Conservation (phyloP, 23 tunicate species). For the Botrylloides violaceus region DNA sequence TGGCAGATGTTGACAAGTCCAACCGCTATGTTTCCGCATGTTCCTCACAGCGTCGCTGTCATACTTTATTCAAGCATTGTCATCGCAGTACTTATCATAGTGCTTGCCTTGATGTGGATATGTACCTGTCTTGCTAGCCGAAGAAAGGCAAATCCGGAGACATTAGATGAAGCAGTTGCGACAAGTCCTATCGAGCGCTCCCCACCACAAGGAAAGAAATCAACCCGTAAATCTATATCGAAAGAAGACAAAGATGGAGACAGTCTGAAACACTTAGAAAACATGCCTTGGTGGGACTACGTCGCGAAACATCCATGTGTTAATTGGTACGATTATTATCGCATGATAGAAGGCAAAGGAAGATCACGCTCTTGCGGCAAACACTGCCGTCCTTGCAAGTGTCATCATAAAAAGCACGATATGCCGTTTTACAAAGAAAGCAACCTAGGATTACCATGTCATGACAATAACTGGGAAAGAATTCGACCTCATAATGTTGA, state of each 20-base stretch:
- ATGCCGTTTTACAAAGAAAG: neutral
- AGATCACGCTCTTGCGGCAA: constrained; percentile 1
- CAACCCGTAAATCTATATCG: neutral
- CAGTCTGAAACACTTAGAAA: constrained; percentile 10
- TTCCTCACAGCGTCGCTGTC: constrained; percentile 6
- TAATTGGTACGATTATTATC: constrained; percentile 26
- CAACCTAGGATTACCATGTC: neutral
- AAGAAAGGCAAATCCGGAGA: neutral
- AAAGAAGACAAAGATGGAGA: neutral
- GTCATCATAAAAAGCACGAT: neutral
- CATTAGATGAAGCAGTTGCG: neutral
- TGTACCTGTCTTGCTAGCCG: neutral
- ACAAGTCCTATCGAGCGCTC: neutral
- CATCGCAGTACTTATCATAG: neutral
- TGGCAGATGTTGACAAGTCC: neutral
- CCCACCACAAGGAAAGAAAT: neutral
- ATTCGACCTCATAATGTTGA: neutral
- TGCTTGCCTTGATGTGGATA: constrained; percentile 7
- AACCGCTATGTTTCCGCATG: constrained; percentile 8
- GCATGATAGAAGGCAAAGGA: neutral
- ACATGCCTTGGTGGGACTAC: constrained; percentile 32
- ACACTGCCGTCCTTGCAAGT: constrained; percentile 6
- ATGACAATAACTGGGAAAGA: constrained; percentile 14
- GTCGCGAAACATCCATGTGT: constrained; percentile 8
- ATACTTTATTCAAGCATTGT: constrained; percentile 4